Percentiles rank a stretch among this genome's conserved stretches.
Conservation (phyloP, 1,140 invertebrate genomes). For the Bathynomus jamesi region DNA sequence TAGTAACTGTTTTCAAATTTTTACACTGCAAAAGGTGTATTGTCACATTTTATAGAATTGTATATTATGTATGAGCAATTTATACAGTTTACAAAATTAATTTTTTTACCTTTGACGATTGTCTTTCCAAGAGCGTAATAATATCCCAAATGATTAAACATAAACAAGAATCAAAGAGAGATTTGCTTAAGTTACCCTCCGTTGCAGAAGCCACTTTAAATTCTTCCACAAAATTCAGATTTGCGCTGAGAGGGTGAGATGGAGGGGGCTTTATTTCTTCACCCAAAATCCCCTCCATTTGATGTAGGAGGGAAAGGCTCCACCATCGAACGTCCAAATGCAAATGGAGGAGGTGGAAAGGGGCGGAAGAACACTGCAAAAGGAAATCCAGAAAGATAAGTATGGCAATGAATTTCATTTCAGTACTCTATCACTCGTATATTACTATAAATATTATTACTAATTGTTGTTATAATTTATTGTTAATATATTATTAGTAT, state of each 20-base stretch:
- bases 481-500: no score
- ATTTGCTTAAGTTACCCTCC: slow-evolving; percentile 16
- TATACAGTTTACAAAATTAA: no score
- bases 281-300: slow-evolving; percentile 11
- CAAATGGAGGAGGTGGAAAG: slow-evolving; percentile 39
- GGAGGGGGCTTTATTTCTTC: not conserved
- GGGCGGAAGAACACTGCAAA: slow-evolving; percentile 36
- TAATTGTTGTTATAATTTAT: no score
- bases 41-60: no score
- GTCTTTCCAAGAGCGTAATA: slow-evolving; percentile 14
- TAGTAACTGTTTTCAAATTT: no score
- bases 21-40: no score
- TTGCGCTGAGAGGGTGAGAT: not conserved
- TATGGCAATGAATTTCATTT: no score
- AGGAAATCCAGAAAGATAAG: no score
- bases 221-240: not conserved
- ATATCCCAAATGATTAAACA: slow-evolving; percentile 24
- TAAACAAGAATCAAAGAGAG: slow-evolving; percentile 22
- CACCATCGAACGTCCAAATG: slow-evolving; percentile 40
- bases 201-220: not conserved
- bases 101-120: slow-evolving; percentile 15
- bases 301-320: slow-evolving; percentile 31
- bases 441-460: no score
- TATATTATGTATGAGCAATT: no score
- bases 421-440: no score